Conservation (phyloP, 2,888 invertebrate genomes). For the Subacronicta megacephala region DNA sequence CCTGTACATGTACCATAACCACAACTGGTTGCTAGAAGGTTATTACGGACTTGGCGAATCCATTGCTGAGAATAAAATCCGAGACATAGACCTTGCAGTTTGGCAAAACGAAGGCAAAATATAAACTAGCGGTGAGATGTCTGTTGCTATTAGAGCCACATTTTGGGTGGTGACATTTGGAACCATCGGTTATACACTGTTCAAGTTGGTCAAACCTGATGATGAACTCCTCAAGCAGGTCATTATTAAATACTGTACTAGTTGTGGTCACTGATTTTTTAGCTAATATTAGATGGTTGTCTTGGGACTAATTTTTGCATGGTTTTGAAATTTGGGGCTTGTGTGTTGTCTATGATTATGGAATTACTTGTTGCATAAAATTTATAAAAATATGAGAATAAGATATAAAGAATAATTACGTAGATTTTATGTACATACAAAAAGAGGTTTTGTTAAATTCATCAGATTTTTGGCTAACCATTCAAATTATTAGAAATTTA, state of each 20-base stretch:
- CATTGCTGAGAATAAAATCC: constrained; percentile 84
- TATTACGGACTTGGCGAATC: constrained; percentile 93
- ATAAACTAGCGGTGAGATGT: constrained; percentile 83
- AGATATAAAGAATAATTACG: background rate
- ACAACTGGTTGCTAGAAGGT: constrained; percentile 91
- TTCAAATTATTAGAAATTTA: constrained; percentile 5
- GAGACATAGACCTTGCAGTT: constrained; percentile 88
- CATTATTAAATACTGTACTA: constrained; percentile 68
- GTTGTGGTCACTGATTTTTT: constrained; percentile 64
- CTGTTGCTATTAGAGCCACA: constrained; percentile 83
- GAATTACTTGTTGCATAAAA: background rate
- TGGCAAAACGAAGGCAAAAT: constrained; percentile 89
- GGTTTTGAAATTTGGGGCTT: constrained; percentile 52
- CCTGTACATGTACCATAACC: constrained; percentile 91
- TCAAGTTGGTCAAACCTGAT: constrained; percentile 88
- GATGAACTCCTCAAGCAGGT: constrained; percentile 89
- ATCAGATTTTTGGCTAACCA: constrained; percentile 10
- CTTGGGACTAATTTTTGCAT: constrained; percentile 61
- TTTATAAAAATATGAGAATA: background rate
- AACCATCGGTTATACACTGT: constrained; percentile 90
- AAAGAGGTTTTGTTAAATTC: constrained; percentile 3
- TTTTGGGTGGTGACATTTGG: constrained; percentile 91
- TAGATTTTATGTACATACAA: too few relatives aligned
- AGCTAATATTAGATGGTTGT: constrained; percentile 40
- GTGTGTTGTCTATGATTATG: constrained; percentile 11